Percentiles rank a stretch among this genome's conserved stretches.
phyloP scores from a whole-genome alignment of 2,113 vertebrate genomes.

The Lutjanus erythropterus region DNA sequence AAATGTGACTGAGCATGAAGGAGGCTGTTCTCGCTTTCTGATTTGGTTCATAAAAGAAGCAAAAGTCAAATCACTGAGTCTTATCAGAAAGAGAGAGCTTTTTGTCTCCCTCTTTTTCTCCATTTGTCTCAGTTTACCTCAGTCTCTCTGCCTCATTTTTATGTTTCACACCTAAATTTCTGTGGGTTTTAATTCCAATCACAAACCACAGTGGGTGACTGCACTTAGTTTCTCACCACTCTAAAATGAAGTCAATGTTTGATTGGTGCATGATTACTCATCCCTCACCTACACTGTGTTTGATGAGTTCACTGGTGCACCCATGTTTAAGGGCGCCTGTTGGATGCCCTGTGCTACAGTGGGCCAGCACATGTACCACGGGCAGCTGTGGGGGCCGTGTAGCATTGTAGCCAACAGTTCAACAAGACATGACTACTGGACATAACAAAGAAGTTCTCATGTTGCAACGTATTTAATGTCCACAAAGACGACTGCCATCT shows the following conservation, averaged over 20 bases:
- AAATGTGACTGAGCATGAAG: conserved; percentile 53
- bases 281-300: background rate
- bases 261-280: background rate
- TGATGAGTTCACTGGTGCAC: background rate
- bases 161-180: background rate
- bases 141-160: background rate
- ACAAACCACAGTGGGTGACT: background rate
- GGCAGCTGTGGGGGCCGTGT: too few species aligned
- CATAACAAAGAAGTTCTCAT: too few species aligned
- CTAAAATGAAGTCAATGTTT: background rate
- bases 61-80: conserved; percentile 41
- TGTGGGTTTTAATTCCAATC: background rate
- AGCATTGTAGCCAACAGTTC: too few species aligned
- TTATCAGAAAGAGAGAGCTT: background rate
- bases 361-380: too few species aligned
- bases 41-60: conserved; percentile 29
- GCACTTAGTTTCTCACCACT: background rate
- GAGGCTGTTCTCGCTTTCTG: conserved; percentile 29
- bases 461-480: too few species aligned
- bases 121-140: background rate
- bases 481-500: too few species aligned
- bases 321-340: background rate
- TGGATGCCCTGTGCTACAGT: too few species aligned
- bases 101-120: background rate
- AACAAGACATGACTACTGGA: too few species aligned